These are phyloP conservation scores for Anoplophora glabripennis DNA, from an alignment of 1,140 invertebrate species.

Conservation along the genomic window DNA sequence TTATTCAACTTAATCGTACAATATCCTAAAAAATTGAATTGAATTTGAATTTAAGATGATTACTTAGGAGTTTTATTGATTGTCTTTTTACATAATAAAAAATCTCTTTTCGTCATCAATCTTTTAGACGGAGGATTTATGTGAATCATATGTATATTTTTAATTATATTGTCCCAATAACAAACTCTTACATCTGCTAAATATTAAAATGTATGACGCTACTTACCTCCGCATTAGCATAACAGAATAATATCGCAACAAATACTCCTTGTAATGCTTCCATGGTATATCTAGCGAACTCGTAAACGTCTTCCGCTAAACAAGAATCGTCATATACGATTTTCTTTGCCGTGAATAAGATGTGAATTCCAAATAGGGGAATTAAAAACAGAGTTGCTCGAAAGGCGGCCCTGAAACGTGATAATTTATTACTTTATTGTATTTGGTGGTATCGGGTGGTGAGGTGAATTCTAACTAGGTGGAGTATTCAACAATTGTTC, in stretches of 20 bases:
- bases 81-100: too few species aligned
- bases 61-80: too few species aligned
- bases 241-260: conserved; percentile 59
- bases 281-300: conserved; percentile 53
- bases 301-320: conserved; percentile 53
- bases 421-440: not conserved
- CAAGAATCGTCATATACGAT: conserved; percentile 48
- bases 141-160: not conserved
- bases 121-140: too few species aligned
- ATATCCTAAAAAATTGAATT: too few species aligned
- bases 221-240: conserved; percentile 58
- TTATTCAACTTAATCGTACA: too few species aligned
- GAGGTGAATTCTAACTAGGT: too few species aligned
- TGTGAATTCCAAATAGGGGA: conserved; percentile 43
- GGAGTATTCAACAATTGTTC: too few species aligned
- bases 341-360: conserved; percentile 37
- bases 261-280: conserved; percentile 58
- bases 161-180: not conserved
- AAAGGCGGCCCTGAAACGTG: conserved; percentile 35
- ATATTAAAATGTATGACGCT: not conserved
- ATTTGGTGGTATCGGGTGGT: too few species aligned
- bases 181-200: not conserved
- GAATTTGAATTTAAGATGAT: too few species aligned
- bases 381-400: conserved; percentile 40
- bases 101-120: too few species aligned